Evolutionary conservation across 2,888 invertebrate genomes (phyloP).

Genomic region (Drosophila anceps): DNA sequence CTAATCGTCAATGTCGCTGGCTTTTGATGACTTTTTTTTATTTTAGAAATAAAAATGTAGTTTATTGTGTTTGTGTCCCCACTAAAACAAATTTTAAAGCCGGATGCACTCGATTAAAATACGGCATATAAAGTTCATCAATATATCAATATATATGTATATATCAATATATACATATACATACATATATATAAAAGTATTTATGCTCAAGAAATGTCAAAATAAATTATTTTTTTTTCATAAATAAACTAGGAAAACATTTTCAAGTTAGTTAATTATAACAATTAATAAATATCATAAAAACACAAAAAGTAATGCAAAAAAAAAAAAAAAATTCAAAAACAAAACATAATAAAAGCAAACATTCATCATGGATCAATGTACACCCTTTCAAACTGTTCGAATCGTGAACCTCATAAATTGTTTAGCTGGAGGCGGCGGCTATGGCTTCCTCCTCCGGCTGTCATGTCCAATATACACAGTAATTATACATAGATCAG

Average conservation of each 20-base stretch:
- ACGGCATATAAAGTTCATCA: not conserved
- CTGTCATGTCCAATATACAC: constrained; percentile 19
- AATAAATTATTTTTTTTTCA: too few relatives aligned
- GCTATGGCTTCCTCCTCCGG: not conserved
- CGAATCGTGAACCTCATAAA: constrained; percentile 8
- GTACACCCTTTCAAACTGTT: not conserved
- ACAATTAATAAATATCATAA: not conserved
- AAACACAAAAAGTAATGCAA: too few relatives aligned
- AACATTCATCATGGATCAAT: not conserved
- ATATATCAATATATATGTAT: not conserved
- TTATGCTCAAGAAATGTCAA: too few relatives aligned
- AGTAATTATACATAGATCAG: constrained; percentile 12
- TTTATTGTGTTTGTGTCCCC: not conserved
- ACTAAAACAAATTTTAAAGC: not conserved
- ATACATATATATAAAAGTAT: too few relatives aligned
- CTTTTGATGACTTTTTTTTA: not conserved
- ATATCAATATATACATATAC: too few relatives aligned
- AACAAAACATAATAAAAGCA: not conserved
- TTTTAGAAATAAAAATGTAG: not conserved
- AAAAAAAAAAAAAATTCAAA: not conserved
- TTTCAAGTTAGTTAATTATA: too few relatives aligned
- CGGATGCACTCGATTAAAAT: not conserved
- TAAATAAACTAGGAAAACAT: too few relatives aligned
- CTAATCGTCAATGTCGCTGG: not conserved
- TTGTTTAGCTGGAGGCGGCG: constrained; percentile 10